Evolutionary conservation across 2,888 invertebrate genomes (phyloP).

Genomic region (Cephus pygmeus): DNA sequence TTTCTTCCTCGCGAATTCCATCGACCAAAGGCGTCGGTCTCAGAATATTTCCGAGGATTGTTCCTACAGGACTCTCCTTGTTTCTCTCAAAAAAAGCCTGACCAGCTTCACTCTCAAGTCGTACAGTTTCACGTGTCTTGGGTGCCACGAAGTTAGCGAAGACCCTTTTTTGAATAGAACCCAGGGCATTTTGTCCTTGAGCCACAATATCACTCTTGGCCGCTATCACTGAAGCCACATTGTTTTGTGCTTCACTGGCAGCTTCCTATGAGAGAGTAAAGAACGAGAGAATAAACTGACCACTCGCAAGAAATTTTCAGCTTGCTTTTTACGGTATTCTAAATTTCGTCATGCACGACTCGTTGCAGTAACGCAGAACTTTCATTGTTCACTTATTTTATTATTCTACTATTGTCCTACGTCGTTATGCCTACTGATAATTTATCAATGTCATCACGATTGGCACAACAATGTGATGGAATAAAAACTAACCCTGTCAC

Average conservation of each 20-base stretch:
- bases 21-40: slow-evolving; percentile 80
- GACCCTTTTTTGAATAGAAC: slow-evolving; percentile 11
- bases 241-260: slow-evolving; percentile 47
- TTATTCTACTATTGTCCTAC: neutral
- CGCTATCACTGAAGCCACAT: slow-evolving; percentile 42
- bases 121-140: slow-evolving; percentile 43
- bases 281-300: neutral
- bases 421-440: neutral
- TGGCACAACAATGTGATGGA: neutral
- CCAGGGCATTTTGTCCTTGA: slow-evolving; percentile 21
- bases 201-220: slow-evolving; percentile 37
- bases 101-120: slow-evolving; percentile 45
- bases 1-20: slow-evolving; percentile 80
- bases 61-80: slow-evolving; percentile 35
- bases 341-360: neutral
- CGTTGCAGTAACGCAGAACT: neutral
- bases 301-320: neutral
- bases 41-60: slow-evolving; percentile 46
- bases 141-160: slow-evolving; percentile 26
- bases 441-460: slow-evolving; percentile 6
- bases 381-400: neutral
- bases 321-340: neutral
- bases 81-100: slow-evolving; percentile 50
- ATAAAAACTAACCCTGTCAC: neutral
- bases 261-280: slow-evolving; percentile 38